Percentiles rank a stretch among this genome's conserved stretches.
Conservation (phyloP, 2,888 invertebrate genomes). For the Lathronympha strigana region DNA sequence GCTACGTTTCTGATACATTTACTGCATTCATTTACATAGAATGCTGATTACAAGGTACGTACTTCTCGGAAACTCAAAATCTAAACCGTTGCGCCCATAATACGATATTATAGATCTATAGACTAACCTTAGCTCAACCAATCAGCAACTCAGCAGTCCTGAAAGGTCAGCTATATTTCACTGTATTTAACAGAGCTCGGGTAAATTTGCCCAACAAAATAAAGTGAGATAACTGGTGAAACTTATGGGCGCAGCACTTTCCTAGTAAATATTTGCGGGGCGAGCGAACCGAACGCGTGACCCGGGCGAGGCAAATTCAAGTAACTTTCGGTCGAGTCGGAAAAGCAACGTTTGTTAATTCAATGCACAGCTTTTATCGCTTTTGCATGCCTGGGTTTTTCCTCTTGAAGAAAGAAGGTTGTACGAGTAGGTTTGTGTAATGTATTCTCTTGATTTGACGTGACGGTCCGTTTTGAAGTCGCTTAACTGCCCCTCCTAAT, state of each 20-base stretch:
- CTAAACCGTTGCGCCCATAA: not conserved
- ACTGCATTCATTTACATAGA: too few species aligned
- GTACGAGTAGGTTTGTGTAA: not conserved
- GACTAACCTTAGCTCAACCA: not conserved
- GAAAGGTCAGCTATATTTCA: not conserved
- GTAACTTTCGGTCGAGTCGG: constrained; percentile 4
- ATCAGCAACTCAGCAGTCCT: not conserved
- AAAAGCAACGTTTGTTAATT: constrained; percentile 15
- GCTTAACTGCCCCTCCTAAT: too few species aligned
- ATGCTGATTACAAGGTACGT: too few species aligned
- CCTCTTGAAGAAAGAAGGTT: not conserved
- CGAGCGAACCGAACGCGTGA: constrained; percentile 9
- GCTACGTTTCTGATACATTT: too few species aligned
- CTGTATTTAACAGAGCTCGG: not conserved
- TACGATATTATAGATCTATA: not conserved
- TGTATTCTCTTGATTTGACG: not conserved
- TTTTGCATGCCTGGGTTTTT: constrained; percentile 5
- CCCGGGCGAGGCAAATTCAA: constrained; percentile 9
- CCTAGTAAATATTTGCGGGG: constrained; percentile 8
- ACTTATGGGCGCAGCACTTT: constrained; percentile 1
- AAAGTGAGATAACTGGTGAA: constrained; percentile 14
- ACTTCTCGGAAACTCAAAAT: too few species aligned
- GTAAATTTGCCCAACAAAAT: constrained; percentile 6
- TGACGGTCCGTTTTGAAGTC: too few species aligned
- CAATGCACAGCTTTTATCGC: not conserved